Conservation (phyloP, 2,888 invertebrate species). For the Scaptomyza parva region DNA sequence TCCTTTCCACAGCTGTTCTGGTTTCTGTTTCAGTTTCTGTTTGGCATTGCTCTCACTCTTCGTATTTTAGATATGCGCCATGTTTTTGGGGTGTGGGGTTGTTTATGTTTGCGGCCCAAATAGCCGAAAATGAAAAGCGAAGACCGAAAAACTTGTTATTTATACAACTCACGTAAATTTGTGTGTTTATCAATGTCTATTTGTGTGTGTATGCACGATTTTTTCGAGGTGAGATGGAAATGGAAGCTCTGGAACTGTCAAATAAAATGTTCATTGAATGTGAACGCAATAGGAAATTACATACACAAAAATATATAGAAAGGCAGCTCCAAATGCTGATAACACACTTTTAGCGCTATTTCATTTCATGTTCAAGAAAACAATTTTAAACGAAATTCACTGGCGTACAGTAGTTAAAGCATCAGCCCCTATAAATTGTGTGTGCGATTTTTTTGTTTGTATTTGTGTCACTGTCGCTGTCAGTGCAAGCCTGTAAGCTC, state of each 20-base stretch:
- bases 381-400: conserved; percentile 31
- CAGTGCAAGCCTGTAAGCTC: conserved; percentile 11
- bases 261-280: conserved; percentile 68
- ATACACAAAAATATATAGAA: conserved; percentile 7
- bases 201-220: background rate
- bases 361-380: conserved; percentile 25
- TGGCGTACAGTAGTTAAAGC: background rate
- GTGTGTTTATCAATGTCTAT: conserved; percentile 17
- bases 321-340: conserved; percentile 56
- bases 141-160: conserved; percentile 68
- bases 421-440: conserved; percentile 5
- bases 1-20: conserved; percentile 79
- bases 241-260: conserved; percentile 49
- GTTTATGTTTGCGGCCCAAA: conserved; percentile 69
- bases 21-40: conserved; percentile 53
- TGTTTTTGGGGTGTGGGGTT: conserved; percentile 65
- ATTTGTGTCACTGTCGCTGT: background rate
- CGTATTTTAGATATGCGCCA: conserved; percentile 22
- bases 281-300: conserved; percentile 59
- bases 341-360: conserved; percentile 39
- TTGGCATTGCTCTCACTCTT: conserved; percentile 45
- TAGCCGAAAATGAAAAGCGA: conserved; percentile 51
- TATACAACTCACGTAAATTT: conserved; percentile 69
- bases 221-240: background rate
- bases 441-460: conserved; percentile 2